Base-by-base conservation (phyloP, 1,140 invertebrate genomes). In the Bemisia tabaci region DNA sequence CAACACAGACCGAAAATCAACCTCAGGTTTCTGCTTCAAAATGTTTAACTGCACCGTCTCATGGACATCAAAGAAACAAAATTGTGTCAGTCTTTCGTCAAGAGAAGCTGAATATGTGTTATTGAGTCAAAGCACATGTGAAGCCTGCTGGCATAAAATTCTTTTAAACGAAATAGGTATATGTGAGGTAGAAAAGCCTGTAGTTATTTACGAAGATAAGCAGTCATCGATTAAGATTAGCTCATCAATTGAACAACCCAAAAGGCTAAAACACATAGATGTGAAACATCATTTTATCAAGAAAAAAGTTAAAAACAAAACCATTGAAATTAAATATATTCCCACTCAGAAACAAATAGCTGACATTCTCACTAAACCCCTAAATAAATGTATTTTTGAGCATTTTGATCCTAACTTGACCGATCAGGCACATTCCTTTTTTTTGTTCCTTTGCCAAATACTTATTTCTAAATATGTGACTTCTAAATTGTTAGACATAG, bases 261-360 rank as follows among this genome's bases (percentile, higher is more conserved):
- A n/a, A n/a, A n/a, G n/a, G n/a, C n/a, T n/a, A n/a, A n/a, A n/a
- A n/a, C n/a, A n/a, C n/a, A n/a, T n/a, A n/a, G n/a, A n/a, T n/a
- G n/a, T n/a, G n/a, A n/a, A n/a, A n/a, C n/a, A n/a, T n/a, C 69
- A 67, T 23, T 68, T 63, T 59, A 62, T 71, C 1, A 63, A 64
- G 23, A 69, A 71, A 23, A 23, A 59, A 0, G 25, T 71, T 0
- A 25, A 65, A 22, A 69, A 68, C 21, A 59, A 64, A 27, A 62
- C 39, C 5, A 25, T 71, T 22, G 25, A 21, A 11, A 66, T 71
- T 17, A 64, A 67, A 62, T 64, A 67, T 67, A 60, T 62, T 12
- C 22, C 23, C 9, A 69, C 66, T n/a, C 60, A 68, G 22, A 25
- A 60, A 22, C 17, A 24, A 65, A n/a, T 59, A 2, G 63, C 65